A percentile compares a stretch with the other conserved stretches of the same genome.
phyloP scores from a whole-genome alignment of 2,113 vertebrate species.

The Blennius ocellaris region DNA sequence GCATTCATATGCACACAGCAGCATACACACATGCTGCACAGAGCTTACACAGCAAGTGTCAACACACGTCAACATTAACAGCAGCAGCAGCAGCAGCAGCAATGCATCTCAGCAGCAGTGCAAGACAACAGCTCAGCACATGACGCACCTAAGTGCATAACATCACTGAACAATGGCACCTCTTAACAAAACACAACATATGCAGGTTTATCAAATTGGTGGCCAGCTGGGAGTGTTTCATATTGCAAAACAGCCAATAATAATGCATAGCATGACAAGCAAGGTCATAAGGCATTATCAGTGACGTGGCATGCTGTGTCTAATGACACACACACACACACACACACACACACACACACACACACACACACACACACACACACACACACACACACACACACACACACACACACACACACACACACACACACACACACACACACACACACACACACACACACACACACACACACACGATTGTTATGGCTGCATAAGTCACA shows the following conservation, averaged over 20 bases:
- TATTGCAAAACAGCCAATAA: neutral
- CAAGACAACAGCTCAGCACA: constrained; percentile 63
- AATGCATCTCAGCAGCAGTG: constrained; percentile 51
- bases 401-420: constrained; percentile 20
- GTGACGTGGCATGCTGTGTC: constrained; percentile 14
- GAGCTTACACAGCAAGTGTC: constrained; percentile 77
- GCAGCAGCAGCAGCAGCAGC: constrained; percentile 48
- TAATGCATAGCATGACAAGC: neutral
- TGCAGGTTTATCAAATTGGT: neutral
- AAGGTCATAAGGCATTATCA: constrained; percentile 21
- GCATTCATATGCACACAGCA: constrained; percentile 4
- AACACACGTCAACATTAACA: constrained; percentile 68
- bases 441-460: constrained; percentile 20
- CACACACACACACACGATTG: neutral
- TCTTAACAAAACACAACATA: constrained; percentile 6
- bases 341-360: neutral
- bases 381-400: too few relatives aligned
- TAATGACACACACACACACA: constrained; percentile 25
- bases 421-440: too few relatives aligned
- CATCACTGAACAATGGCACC: constrained; percentile 52
- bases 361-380: constrained; percentile 9
- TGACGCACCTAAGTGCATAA: constrained; percentile 66
- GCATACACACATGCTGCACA: constrained; percentile 17
- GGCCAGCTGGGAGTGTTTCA: neutral
- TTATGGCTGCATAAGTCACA: neutral